Conservation (phyloP, 2,888 invertebrate genomes). For the Caenorhabditis panamensis region DNA sequence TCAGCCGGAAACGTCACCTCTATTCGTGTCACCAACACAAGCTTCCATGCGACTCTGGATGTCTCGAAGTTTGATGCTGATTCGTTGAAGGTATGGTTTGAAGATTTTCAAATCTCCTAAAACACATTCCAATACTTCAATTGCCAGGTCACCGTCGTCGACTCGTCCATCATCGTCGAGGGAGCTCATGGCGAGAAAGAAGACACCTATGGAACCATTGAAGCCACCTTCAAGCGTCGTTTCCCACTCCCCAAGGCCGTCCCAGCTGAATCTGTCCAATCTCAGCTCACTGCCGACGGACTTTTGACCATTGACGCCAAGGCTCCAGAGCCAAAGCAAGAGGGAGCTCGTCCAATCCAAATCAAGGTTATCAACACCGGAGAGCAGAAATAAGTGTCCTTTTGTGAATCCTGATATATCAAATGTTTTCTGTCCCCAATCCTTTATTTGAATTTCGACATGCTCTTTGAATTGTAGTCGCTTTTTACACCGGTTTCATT, state of each 20-base stretch:
- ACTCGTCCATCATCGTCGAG: constrained; percentile 74
- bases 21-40: constrained; percentile 74
- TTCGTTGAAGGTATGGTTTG: constrained; percentile 72
- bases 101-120: not conserved
- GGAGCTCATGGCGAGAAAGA: constrained; percentile 76
- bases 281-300: constrained; percentile 77
- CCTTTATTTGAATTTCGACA: not conserved
- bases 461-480: constrained; percentile 7
- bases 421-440: not conserved
- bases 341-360: constrained; percentile 69
- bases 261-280: constrained; percentile 73
- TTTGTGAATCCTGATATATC: not conserved
- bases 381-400: constrained; percentile 33
- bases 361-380: constrained; percentile 66
- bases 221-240: constrained; percentile 67
- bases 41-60: constrained; percentile 75
- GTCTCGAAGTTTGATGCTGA: constrained; percentile 76
- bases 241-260: constrained; percentile 74
- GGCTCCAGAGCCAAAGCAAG: constrained; percentile 58
- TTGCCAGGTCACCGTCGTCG: constrained; percentile 78
- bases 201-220: constrained; percentile 76
- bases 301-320: constrained; percentile 73
- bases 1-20: constrained; percentile 58
- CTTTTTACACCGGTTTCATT: constrained; percentile 25
- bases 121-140: too few species aligned